Conservation (phyloP, 2,888 invertebrate genomes). For the Conchocele bisecta region DNA sequence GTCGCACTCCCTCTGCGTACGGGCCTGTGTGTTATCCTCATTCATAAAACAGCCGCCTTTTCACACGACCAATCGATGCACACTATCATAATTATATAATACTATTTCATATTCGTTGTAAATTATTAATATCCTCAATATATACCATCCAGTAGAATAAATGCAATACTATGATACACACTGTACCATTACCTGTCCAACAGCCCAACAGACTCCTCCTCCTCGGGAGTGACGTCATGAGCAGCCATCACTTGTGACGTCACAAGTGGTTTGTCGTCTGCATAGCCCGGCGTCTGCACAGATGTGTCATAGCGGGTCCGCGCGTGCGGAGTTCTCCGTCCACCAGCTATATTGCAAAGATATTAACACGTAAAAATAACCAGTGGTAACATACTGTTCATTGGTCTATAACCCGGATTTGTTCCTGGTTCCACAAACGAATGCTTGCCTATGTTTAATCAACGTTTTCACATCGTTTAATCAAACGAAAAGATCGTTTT, state of each 20-base stretch:
- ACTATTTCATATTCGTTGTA: neutral
- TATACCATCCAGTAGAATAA: neutral
- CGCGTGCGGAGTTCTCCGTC: constrained; percentile 67
- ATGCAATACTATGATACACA: too few relatives aligned
- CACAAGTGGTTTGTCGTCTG: constrained; percentile 72
- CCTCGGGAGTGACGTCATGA: constrained; percentile 61
- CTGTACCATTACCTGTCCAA: constrained; percentile 77
- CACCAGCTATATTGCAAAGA: constrained; percentile 38
- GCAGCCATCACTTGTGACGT: constrained; percentile 60
- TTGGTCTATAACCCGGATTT: too few relatives aligned
- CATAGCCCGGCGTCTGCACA: constrained; percentile 68
- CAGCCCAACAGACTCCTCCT: constrained; percentile 73
- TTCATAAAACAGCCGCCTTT: neutral
- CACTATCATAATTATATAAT: neutral
- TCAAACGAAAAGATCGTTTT: too few relatives aligned
- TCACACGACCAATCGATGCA: neutral
- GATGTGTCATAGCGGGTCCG: constrained; percentile 62
- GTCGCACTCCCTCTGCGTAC: too few relatives aligned
- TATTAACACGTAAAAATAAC: too few relatives aligned
- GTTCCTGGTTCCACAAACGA: too few relatives aligned
- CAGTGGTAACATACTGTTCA: too few relatives aligned
- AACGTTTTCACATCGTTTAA: too few relatives aligned
- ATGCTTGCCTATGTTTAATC: too few relatives aligned
- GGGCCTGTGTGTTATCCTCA: neutral
- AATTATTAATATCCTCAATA: neutral